phyloP scores from a whole-genome alignment of 2,888 invertebrate genomes.

The Meloe dianella region DNA sequence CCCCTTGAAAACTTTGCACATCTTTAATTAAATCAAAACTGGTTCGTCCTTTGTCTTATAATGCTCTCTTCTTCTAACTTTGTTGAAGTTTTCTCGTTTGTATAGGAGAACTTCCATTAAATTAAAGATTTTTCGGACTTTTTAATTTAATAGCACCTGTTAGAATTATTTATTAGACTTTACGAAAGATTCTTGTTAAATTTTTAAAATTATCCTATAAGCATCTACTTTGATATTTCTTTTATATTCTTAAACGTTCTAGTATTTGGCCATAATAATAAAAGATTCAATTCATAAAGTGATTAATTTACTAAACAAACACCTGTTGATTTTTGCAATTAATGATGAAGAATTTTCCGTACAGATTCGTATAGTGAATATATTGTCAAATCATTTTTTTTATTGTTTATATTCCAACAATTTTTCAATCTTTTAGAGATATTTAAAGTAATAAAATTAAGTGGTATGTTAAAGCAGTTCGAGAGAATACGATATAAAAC shows the following conservation, averaged over 20 bases:
- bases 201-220: neutral
- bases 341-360: too few species aligned
- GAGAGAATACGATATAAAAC: neutral
- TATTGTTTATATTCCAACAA: neutral
- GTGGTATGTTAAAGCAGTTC: neutral
- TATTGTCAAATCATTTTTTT: neutral
- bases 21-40: constrained; percentile 50
- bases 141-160: constrained; percentile 34
- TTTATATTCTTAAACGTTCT: too few species aligned
- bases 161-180: constrained; percentile 30
- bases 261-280: too few species aligned
- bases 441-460: neutral
- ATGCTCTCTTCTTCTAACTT: neutral
- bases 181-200: neutral
- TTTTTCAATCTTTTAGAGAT: neutral
- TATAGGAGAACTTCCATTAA: constrained; percentile 43
- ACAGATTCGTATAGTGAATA: too few species aligned
- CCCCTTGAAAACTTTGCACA: constrained; percentile 44
- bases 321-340: neutral
- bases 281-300: neutral
- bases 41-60: neutral
- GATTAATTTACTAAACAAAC: neutral
- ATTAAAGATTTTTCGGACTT: constrained; percentile 38
- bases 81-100: constrained; percentile 43
- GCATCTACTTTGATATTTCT: neutral